A percentile compares a stretch with the other conserved stretches of the same genome.
Evolutionary conservation across 2,888 invertebrate genomes (phyloP).

Genomic region (Zootermopsis nevadensis): DNA sequence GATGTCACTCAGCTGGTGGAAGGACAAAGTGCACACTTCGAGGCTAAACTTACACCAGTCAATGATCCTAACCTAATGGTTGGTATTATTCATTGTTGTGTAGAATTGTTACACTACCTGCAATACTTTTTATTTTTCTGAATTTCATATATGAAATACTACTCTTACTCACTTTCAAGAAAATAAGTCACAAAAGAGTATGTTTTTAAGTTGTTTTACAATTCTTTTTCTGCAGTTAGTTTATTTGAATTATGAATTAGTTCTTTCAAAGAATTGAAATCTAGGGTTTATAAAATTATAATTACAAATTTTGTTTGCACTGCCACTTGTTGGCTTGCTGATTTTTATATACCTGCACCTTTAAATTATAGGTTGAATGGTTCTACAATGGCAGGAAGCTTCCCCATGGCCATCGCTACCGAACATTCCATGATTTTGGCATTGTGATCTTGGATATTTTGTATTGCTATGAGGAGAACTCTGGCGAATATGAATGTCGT

Average conservation of each 20-base stretch:
- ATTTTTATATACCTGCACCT: neutral
- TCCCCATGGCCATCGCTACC: slow-evolving; percentile 94
- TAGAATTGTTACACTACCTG: too few relatives aligned
- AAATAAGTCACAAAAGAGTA: too few relatives aligned
- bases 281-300: neutral
- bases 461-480: slow-evolving; percentile 96
- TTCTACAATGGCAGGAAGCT: slow-evolving; percentile 92
- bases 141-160: too few relatives aligned
- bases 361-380: slow-evolving; percentile 78
- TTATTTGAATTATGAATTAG: too few relatives aligned
- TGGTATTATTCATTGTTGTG: slow-evolving; percentile 44
- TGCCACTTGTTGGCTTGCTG: neutral
- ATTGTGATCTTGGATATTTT: slow-evolving; percentile 95
- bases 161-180: too few relatives aligned
- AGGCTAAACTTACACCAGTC: slow-evolving; percentile 92
- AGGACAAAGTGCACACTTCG: slow-evolving; percentile 94
- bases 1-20: slow-evolving; percentile 89
- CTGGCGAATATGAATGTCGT: slow-evolving; percentile 92
- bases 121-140: too few relatives aligned
- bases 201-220: too few relatives aligned
- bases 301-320: neutral
- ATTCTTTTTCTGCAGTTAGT: too few relatives aligned
- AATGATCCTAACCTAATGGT: slow-evolving; percentile 93
- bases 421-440: slow-evolving; percentile 98
- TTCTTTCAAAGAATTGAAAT: neutral